Evolutionary conservation across 2,113 vertebrate genomes (phyloP), one percentile per base, ranked within the genome.

Genomic region (Desmodus rotundus): DNA sequence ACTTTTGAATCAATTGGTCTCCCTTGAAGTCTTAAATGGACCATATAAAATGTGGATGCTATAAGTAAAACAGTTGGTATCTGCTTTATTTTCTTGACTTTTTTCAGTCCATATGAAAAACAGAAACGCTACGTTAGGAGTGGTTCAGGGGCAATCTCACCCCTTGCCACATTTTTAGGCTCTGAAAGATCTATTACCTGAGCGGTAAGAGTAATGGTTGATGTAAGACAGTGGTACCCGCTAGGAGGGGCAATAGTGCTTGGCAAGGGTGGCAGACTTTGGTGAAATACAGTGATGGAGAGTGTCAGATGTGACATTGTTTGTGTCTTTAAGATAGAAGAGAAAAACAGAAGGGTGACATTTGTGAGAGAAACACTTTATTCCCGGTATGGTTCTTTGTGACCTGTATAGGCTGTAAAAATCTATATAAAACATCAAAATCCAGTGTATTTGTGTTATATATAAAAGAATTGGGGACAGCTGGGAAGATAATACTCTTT

Each of bases 141-240:
- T 82, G 47, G 38, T 41, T 36, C 36, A 36, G 15, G 67, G 70
- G 12, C 14, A 17, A 11, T 61, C 28, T 47, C 20, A 50, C 13
- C 26, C 12, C 13, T 50, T 74, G 72, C 6, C 24, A 41, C n/a
- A 84, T 6, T 8, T 58, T 19, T 24, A 82, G 58, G 54, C 47
- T 56, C 31, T 89, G 67, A 56, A 68, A 58, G 52, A 33, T 38
- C 43, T 12, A 41, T 33, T 43, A 26, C 3, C 7, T 33, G 41
- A 1, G 2, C 19, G 50, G 15, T 22, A 26, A 5, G 9, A 45
- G 38, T 26, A 26, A 38, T 5, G 28, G 43, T 0, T 61, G 26
- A 52, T 12, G 19, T 14, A 28, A 80, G 9, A 19, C 11, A 43
- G 54, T 54, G 63, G 52, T 50, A 19, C 26, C 33, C 26, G 13